Evolutionary conservation across 2,797 vertebrate genomes (phyloP).

Genomic region (Toxotes lorentzi): DNA sequence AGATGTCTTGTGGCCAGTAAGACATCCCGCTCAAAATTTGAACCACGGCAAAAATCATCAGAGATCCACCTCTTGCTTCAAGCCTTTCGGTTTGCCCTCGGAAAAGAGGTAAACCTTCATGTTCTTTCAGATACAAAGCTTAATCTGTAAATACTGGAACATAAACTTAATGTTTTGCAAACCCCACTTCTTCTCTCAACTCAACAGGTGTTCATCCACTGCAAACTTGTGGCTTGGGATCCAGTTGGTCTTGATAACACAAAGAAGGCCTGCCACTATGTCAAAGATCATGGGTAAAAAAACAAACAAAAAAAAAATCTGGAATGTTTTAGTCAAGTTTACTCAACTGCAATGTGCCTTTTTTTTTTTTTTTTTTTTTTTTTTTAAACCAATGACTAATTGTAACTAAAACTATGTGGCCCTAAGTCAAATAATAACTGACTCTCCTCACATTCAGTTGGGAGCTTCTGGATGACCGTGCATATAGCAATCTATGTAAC

Average conservation of each 20-base stretch:
- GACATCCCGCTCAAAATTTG: slow-evolving; percentile 74
- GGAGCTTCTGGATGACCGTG: slow-evolving; percentile 79
- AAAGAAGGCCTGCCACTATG: slow-evolving; percentile 87
- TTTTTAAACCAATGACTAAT: not conserved
- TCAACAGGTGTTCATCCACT: slow-evolving; percentile 87
- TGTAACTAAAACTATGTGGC: not conserved
- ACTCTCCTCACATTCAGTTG: slow-evolving; percentile 68
- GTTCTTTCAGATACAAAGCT: not conserved
- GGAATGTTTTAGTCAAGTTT: too few relatives aligned
- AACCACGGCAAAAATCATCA: slow-evolving; percentile 66
- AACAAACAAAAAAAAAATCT: not conserved
- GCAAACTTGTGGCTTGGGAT: slow-evolving; percentile 83
- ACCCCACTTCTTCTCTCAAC: accelerated
- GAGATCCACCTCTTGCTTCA: slow-evolving; percentile 79
- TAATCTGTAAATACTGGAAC: not conserved
- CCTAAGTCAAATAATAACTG: not conserved
- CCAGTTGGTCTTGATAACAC: slow-evolving; percentile 53
- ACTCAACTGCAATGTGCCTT: too few relatives aligned
- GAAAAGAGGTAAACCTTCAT: slow-evolving; percentile 67
- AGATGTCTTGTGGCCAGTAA: slow-evolving; percentile 86
- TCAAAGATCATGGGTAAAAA: slow-evolving; percentile 64
- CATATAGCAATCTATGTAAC: slow-evolving; percentile 71
- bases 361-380: too few relatives aligned
- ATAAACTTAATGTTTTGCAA: too few relatives aligned
- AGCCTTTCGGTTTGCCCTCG: slow-evolving; percentile 82